Conservation (phyloP, 53 echinoderm and acorn worm genomes). For the Pentamera pediparva region DNA sequence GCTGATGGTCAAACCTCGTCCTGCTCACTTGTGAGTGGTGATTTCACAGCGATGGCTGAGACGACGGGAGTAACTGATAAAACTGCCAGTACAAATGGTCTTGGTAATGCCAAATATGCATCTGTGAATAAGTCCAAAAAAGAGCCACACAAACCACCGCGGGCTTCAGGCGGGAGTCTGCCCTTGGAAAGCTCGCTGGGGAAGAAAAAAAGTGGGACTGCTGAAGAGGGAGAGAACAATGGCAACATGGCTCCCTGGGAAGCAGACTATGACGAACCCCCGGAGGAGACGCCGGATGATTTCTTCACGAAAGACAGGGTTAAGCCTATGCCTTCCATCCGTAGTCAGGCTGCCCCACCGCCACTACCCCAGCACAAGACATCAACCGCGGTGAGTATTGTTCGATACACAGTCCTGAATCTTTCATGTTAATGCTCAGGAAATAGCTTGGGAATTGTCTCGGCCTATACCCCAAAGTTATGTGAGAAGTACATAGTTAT, state of each 20-base stretch:
- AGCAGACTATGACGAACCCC: constrained; percentile 84
- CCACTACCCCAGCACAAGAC: constrained; percentile 72
- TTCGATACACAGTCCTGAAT: too few relatives aligned
- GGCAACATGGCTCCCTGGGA: constrained; percentile 26
- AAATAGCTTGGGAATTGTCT: too few relatives aligned
- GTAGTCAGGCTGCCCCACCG: constrained; percentile 36
- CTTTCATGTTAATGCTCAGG: too few relatives aligned
- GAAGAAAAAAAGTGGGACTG: not conserved
- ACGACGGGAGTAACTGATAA: not conserved
- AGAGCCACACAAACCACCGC: not conserved
- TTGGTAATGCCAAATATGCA: not conserved
- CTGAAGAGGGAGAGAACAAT: not conserved
- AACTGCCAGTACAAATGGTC: not conserved
- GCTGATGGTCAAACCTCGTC: constrained; percentile 1
- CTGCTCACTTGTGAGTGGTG: constrained; percentile 19
- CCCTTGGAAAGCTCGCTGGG: not conserved
- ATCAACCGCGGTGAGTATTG: constrained; percentile 62
- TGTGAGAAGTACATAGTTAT: too few relatives aligned
- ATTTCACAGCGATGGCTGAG: not conserved
- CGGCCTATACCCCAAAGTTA: too few relatives aligned
- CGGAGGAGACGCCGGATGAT: constrained; percentile 58
- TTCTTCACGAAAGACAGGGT: constrained; percentile 43
- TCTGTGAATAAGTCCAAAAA: not conserved
- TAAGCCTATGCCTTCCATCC: not conserved
- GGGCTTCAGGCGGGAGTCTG: not conserved